These are phyloP conservation scores for Pogonognathellus flavescens DNA, from an alignment of 1,140 invertebrate species.

Conservation along the genomic window DNA sequence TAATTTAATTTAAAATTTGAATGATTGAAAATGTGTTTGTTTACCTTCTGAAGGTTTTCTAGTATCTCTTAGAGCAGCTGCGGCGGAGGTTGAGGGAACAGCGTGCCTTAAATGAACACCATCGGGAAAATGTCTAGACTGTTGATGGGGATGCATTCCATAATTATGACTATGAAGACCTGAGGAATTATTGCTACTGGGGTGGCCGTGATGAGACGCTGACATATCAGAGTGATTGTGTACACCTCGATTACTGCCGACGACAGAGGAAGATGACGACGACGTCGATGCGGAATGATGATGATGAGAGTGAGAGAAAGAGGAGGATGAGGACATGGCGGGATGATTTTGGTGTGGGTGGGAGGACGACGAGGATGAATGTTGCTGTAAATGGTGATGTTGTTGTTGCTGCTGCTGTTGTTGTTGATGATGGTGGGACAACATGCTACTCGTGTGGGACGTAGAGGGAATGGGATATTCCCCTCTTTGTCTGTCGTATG, in stretches of 20 bases:
- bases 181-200: conserved; percentile 47
- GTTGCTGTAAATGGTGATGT: conserved; percentile 29
- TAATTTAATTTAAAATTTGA: not conserved
- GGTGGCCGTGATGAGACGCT: conserved; percentile 27
- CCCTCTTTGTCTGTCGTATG: conserved; percentile 27
- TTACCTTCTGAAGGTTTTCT: conserved; percentile 66
- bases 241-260: not conserved
- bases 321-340: conserved; percentile 5
- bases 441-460: conserved; percentile 21
- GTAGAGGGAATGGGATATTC: conserved; percentile 22
- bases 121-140: conserved; percentile 26
- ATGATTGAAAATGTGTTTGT: too few relatives aligned
- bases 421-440: conserved; percentile 22
- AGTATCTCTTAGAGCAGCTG: conserved; percentile 55
- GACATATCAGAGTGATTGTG: conserved; percentile 31
- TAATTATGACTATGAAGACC: conserved; percentile 27
- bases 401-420: conserved; percentile 23
- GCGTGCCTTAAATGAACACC: conserved; percentile 43
- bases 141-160: conserved; percentile 42
- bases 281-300: conserved; percentile 58
- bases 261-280: conserved; percentile 15
- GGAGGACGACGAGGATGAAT: conserved; percentile 28
- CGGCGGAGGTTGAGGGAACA: conserved; percentile 14
- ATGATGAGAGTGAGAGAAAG: conserved; percentile 52
- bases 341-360: conserved; percentile 41